These are phyloP conservation scores for Kryphioiulus occultus DNA, from an alignment of 2,888 invertebrate species.

Conservation along the genomic window DNA sequence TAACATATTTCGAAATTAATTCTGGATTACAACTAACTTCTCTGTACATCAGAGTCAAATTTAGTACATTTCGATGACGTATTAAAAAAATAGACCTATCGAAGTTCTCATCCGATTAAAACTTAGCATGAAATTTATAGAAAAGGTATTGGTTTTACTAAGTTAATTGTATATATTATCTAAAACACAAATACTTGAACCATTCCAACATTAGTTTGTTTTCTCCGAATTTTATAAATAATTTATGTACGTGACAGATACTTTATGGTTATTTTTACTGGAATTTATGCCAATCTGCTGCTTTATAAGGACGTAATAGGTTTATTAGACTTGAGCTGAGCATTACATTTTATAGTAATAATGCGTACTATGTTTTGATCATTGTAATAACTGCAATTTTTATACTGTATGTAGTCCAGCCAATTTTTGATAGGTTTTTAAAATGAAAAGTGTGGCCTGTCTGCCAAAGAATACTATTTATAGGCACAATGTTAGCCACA, in stretches of 20 bases:
- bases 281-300: neutral
- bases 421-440: conserved; percentile 26
- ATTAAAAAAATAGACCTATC: too few relatives aligned
- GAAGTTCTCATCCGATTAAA: too few relatives aligned
- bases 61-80: neutral
- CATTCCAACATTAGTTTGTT: neutral
- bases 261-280: neutral
- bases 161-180: neutral
- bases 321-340: neutral
- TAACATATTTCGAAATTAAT: too few relatives aligned
- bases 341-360: conserved; percentile 20
- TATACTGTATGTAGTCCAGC: neutral
- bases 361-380: neutral
- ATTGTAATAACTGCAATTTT: neutral
- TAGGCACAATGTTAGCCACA: neutral
- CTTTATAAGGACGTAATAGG: neutral
- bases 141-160: too few relatives aligned
- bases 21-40: too few relatives aligned
- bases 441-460: neutral
- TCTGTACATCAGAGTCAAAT: too few relatives aligned
- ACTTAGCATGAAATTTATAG: neutral
- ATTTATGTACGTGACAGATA: neutral
- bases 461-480: neutral
- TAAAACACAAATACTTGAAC: neutral
- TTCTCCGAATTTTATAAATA: neutral